Base-by-base conservation (phyloP, 2,113 vertebrate species). In the Catharus minimus region DNA sequence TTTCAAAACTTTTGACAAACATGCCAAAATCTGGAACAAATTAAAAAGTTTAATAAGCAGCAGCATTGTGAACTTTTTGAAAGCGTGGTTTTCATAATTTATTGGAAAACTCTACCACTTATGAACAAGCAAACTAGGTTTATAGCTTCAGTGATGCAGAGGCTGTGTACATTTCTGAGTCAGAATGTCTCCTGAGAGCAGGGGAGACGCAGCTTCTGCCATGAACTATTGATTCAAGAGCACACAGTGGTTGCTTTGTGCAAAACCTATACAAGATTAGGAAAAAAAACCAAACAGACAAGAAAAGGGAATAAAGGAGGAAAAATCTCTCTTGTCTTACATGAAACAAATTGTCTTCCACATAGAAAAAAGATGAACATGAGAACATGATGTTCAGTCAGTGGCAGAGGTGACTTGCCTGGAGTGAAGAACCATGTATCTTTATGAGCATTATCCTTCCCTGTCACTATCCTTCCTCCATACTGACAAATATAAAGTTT, bases 221-320 rank as follows among this genome's bases (percentile, higher is more conserved):
- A 46, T 22, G 55, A 93, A 86, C 80, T 92, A 60, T 62, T 60
- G 83, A 92, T 86, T 88, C 17, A 28, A 81, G 57, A 86, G 56
- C 33, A 68, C 11, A 43, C 38, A 57, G 44, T 8, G 10, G n/a
- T 58, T 77, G 75, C 21, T 57, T 61, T 1, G 3, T 65, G 33
- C 22, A 67, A 92, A 88, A 33, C 4, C 10, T 64, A 69, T 15
- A 23, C 22, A 71, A 80, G 38, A 60, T 28, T 5, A 2, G 16
- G 4, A 41, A 50, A 55, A 49, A 39, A 32, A 30, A 11, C 53
- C 20, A 32, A 24, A 24, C 33, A 50, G 27, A 44, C 11, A 4
- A 33, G 41, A 66, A 23, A 5, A 1, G 1, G 7, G 24, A 56
- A 32, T 27, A 46, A 46, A 52, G 7, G 13, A 15, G 13, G 38